Percentiles rank a stretch among this genome's conserved stretches.
Evolutionary conservation across 2,113 vertebrate species (phyloP).

Genomic region (Ctenodactylus gundi): DNA sequence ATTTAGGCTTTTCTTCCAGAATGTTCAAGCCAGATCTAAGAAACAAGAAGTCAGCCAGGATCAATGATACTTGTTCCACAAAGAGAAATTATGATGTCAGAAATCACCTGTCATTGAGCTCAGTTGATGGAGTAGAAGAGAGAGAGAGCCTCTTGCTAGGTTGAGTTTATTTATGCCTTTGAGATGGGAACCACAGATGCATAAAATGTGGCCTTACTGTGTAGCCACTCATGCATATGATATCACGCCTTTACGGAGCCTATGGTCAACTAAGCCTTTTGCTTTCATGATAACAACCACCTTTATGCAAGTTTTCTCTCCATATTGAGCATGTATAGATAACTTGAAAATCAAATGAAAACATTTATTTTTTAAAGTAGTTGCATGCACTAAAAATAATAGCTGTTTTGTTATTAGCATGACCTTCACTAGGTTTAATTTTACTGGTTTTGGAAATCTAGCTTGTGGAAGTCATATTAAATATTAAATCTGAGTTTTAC

Average conservation of each 20-base stretch:
- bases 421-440: constrained; percentile 14
- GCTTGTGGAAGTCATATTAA: background rate
- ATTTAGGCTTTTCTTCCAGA: background rate
- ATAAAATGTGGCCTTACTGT: background rate
- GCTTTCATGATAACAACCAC: background rate
- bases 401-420: background rate
- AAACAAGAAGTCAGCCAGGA: background rate
- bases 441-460: background rate
- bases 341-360: background rate
- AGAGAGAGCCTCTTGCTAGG: background rate
- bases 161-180: background rate
- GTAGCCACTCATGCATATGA: background rate
- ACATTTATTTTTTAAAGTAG: background rate
- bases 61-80: background rate
- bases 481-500: background rate
- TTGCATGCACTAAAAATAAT: background rate
- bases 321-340: background rate
- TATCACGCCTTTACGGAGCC: background rate
- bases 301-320: background rate
- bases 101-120: background rate
- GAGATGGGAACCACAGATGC: background rate
- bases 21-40: background rate
- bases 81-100: background rate
- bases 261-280: background rate
- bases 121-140: background rate